Conservation (phyloP, 2,113 vertebrate species). For the Sorex araneus region DNA sequence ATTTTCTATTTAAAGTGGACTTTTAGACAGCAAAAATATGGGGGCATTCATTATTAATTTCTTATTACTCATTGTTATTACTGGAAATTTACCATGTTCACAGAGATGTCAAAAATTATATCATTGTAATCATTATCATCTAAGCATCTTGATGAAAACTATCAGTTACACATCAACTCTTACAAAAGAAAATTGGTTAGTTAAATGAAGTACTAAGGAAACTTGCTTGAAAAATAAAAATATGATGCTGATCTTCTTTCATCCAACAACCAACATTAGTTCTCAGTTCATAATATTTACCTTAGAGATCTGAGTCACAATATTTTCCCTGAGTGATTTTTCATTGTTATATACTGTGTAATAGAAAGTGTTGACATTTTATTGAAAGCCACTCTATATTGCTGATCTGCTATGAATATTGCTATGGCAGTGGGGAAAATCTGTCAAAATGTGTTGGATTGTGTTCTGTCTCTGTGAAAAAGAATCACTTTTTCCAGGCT, state of each 20-base stretch:
- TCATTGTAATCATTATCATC: constrained; percentile 77
- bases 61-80: constrained; percentile 33
- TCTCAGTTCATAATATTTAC: constrained; percentile 78
- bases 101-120: constrained; percentile 66
- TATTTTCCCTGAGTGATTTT: constrained; percentile 76
- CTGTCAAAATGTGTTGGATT: constrained; percentile 84
- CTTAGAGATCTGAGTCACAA: constrained; percentile 76
- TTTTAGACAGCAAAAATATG: neutral
- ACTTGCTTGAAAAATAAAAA: constrained; percentile 78
- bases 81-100: constrained; percentile 21
- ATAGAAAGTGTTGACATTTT: constrained; percentile 81
- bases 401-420: constrained; percentile 83
- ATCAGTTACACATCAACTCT: constrained; percentile 71
- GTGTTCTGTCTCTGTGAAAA: constrained; percentile 80
- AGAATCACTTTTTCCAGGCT: constrained; percentile 75
- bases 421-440: constrained; percentile 54
- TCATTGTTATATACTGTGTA: constrained; percentile 76
- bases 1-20: neutral
- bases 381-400: constrained; percentile 83
- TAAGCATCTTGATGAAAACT: constrained; percentile 81
- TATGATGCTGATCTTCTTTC: neutral
- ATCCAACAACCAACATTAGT: constrained; percentile 56
- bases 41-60: constrained; percentile 23
- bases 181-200: constrained; percentile 79
- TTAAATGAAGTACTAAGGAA: constrained; percentile 73